phyloP scores from a whole-genome alignment of 2,797 vertebrate genomes.

The Sebastes melanostomus region DNA sequence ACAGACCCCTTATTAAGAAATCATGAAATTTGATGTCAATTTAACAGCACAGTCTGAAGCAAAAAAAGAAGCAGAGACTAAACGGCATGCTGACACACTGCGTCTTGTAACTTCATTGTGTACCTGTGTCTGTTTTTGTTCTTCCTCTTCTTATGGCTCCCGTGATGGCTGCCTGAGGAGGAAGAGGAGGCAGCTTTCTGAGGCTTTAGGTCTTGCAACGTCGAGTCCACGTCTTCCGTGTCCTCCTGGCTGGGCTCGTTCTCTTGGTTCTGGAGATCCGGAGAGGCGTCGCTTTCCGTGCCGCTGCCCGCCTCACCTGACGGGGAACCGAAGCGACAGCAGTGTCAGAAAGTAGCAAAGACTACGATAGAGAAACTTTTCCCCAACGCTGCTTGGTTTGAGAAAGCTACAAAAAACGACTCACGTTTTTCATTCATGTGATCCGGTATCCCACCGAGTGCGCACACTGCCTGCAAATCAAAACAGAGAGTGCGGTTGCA shows the following conservation, averaged over 20 bases:
- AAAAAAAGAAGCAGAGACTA: neutral
- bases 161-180: constrained; percentile 93
- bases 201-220: constrained; percentile 94
- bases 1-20: neutral
- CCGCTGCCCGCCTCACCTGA: constrained; percentile 95
- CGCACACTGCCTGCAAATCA: constrained; percentile 91
- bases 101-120: neutral
- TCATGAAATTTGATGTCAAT: neutral
- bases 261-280: constrained; percentile 98
- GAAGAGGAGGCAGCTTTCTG: constrained; percentile 96
- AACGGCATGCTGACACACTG: neutral
- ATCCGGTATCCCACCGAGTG: constrained; percentile 94
- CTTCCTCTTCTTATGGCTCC: constrained; percentile 98
- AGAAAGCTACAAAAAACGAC: constrained; percentile 56
- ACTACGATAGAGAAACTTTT: fast-evolving
- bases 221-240: constrained; percentile 91
- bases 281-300: constrained; percentile 95
- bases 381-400: fast-evolving
- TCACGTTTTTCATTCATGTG: constrained; percentile 98
- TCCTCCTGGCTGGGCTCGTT: constrained; percentile 97
- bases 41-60: neutral
- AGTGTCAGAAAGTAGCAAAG: neutral
- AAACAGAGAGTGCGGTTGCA: neutral
- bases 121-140: constrained; percentile 99
- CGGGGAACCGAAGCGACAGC: neutral